Evolutionary conservation across 2,888 invertebrate genomes (phyloP), one percentile per base, ranked within the genome.

Genomic region (Agrotis segetum): DNA sequence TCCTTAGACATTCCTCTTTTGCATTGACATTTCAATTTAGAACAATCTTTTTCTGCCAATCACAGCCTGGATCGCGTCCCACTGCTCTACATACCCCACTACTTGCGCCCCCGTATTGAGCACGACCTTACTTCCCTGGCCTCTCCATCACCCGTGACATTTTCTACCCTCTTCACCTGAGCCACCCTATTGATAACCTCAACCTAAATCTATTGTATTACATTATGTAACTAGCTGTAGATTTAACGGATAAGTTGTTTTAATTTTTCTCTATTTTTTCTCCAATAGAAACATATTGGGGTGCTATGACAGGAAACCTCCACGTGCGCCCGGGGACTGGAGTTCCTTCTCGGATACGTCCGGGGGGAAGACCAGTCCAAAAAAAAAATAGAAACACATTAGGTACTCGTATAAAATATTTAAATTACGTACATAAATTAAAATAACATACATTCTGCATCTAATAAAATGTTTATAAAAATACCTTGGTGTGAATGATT

Each of bases 131-230:
- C 72, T 62, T 73, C 44, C 53, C 58, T 67, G 58, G 65, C 67
- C 65, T 73, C 76, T 84, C 70, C 52, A 81, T 81, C 79, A 78
- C 61, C 19, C 60, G 71, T 77, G 78, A 81, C 76, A 81, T 77
- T 82, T 74, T 71, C 44, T 62, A 62, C 70, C 79, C 73, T 21
- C 60, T 64, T 61, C 66, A 76, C 67, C 72, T 67, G 61, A 59
- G 71, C 65, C 72, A 71, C 46, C 75, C 58, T 62, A 58, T 60
- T 67, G 74, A 69, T 70, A 78, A 77, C 77, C 80, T 79, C 76
- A 75, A 73, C 74, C 79, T 59, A 76, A 72, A 83, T 76, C 67
- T 63, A 67, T 78, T 69, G 68, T 70, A 64, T 64, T 16, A 44
- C 61, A 59, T n/a, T 62, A 50, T 21, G n/a, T 71, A 60, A 62